phyloP scores from a whole-genome alignment of 2,113 vertebrate genomes.

The Hyaena hyaena region DNA sequence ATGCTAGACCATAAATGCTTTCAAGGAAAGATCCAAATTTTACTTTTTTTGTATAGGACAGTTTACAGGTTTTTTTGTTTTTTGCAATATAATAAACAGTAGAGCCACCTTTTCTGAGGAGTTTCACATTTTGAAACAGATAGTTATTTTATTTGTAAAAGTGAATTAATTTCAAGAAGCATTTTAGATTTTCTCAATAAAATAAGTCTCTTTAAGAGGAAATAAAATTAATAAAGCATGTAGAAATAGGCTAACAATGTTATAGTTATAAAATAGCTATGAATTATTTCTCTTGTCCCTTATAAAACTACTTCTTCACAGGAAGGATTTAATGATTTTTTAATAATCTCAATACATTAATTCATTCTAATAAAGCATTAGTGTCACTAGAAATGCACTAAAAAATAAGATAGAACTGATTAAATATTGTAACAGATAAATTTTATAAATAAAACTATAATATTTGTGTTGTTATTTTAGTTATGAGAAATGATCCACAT shows the following conservation, averaged over 20 bases:
- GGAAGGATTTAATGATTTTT: background rate
- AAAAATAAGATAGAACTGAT: background rate
- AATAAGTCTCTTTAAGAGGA: background rate
- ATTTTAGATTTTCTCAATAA: background rate
- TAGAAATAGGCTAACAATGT: background rate
- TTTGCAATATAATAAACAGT: background rate
- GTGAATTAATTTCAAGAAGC: background rate
- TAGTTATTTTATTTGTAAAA: constrained; percentile 26
- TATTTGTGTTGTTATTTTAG: constrained; percentile 6
- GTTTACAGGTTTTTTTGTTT: background rate
- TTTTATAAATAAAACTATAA: background rate
- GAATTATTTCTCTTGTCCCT: background rate
- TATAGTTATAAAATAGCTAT: background rate
- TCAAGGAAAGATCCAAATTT: background rate
- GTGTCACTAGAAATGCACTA: background rate
- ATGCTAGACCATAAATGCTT: background rate
- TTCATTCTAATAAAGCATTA: background rate
- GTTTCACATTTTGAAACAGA: background rate
- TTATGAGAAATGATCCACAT: background rate
- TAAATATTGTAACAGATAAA: constrained; percentile 20
- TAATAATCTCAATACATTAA: background rate
- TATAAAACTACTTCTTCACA: background rate
- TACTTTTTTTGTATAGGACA: background rate
- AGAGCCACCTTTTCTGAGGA: background rate
- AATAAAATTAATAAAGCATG: background rate